Evolutionary conservation across 2,113 vertebrate genomes (phyloP), one percentile per base, ranked within the genome.

Genomic region (Etheostoma cragini): DNA sequence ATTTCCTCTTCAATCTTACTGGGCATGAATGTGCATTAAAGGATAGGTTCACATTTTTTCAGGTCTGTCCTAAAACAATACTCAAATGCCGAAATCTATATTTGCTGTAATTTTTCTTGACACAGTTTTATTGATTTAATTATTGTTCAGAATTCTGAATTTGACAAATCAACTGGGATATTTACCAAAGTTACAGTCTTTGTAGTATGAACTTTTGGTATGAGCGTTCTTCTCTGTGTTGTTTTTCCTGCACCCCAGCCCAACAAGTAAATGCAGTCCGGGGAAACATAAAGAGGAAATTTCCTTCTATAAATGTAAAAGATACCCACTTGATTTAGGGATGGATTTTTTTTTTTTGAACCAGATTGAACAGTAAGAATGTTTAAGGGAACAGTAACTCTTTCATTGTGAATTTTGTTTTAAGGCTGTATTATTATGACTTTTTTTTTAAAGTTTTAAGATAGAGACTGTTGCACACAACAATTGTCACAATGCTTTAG

Each of bases 401-500:
- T 42, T 50, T 42, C 2, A 22, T 3, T 42, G 6, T 60, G 33
- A 21, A 73, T 50, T 3, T 47, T 64, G 2, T 47, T 24, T 65
- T 19, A 16, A 38, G 7, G 6, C n/a, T 45, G 21, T 15, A 24
- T 54, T 17, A 21, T n/a, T n/a, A n/a, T n/a, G 2, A 45, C 21
- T 5, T 42, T 67, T 49, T 78, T 46, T 13, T 49, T 60, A 14
- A 45, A 6, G 3, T 60, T 76, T 61, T 13, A 6, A 70, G 15
- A 42, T n/a, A 10, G 42, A 22, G 5, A 35, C 10, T 10, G 19
- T 21, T 66, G 30, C 50, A 52, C 33, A 45, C 7, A 54, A 71
- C 52, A 42, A 30, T 72, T 62, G 70, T 77, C 54, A 76, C 45
- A 68, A n/a, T 21, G 46, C 49, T 63, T 74, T 30, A 50, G 61